Base-by-base conservation (phyloP, 2,113 vertebrate genomes). In the Platycercus adscitus region DNA sequence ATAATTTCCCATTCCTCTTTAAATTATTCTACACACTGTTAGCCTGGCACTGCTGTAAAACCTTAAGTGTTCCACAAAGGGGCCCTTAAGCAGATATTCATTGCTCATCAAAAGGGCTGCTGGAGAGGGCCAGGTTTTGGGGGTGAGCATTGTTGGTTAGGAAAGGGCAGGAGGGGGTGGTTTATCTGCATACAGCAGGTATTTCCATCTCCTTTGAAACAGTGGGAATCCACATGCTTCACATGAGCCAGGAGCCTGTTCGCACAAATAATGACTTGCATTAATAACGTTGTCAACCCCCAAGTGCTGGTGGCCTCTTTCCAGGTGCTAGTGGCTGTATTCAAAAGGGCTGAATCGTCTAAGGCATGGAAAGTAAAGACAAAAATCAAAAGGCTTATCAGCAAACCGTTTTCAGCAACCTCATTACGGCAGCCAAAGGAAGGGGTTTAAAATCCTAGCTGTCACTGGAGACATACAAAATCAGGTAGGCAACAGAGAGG, bases 221-320 rank as follows among this genome's bases (percentile, higher is more conserved):
- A 58, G n/a, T 69, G 71, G 72, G 90, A 95, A 91, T 77, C 78
- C 66, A 83, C 63, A 86, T 13, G 16, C 55, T 93, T 69, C 75
- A n/a, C 25, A 26, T 46, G 29, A 94, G 72, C 93, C 95, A 94
- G 76, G 64, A 81, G n/a, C 18, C 0, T 79, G 69, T 96, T 89
- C 31, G 3, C 55, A 88, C 76, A 65, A 92, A 92, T 94, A 95
- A 96, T 93, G 95, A 85, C 65, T 91, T 89, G 83, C 72, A 93
- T 95, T 92, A 95, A 94, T 96, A 95, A 95, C 16, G 33, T 52
- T 95, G 93, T 95, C 92, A 60, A 10, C 69, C 77, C 76, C 81
- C 71, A 78, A 90, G 75, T 52, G 86, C 72, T 91, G 72, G 92
- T 95, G 93, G 93, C 86, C 93, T 56, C 77, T 72, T 88, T 97